Evolutionary conservation across 1,140 invertebrate genomes (phyloP).

Genomic region (Temnothorax longispinosus): DNA sequence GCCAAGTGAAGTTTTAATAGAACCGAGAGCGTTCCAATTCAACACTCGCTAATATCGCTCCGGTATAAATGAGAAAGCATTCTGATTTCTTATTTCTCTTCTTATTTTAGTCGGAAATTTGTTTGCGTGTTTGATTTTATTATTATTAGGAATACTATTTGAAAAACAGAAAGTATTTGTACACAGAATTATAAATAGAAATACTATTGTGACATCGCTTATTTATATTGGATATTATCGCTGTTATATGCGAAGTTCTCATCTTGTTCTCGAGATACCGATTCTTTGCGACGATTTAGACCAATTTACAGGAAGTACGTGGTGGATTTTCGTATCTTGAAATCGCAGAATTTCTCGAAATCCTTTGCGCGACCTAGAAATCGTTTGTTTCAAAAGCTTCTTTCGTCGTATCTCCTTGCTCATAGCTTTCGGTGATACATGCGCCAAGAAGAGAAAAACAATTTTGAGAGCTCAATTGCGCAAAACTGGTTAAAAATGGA

Average conservation of each 20-base stretch:
- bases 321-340: background rate
- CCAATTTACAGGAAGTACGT: background rate
- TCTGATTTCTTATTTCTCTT: conserved; percentile 5
- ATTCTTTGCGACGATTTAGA: background rate
- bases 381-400: background rate
- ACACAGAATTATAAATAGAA: background rate
- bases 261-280: background rate
- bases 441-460: background rate
- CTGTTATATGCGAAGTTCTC: background rate
- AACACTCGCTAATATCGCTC: background rate
- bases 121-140: background rate
- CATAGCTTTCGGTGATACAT: background rate
- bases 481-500: background rate
- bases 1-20: background rate
- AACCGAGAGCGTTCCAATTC: background rate
- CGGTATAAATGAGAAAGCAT: background rate
- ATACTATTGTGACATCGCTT: background rate
- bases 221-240: background rate
- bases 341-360: background rate
- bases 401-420: background rate
- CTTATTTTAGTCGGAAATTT: conserved; percentile 11
- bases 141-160: background rate
- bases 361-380: background rate
- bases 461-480: conserved; percentile 10
- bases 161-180: background rate